Evolutionary conservation across 2,888 invertebrate genomes (phyloP), one percentile per base, ranked within the genome.

Genomic region (Catocala nupta): DNA sequence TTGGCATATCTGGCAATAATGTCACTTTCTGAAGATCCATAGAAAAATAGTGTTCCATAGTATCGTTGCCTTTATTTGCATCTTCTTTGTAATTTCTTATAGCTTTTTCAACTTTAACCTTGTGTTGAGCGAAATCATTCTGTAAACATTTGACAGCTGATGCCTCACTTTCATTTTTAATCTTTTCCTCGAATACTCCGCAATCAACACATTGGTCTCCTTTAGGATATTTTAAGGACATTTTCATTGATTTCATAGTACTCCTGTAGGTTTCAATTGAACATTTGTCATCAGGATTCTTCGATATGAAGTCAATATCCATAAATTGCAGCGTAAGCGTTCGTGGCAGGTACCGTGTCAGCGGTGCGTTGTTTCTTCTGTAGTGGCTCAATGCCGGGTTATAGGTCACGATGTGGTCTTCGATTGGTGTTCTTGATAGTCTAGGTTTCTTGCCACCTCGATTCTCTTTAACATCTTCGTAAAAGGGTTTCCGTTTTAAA

Each of bases 21-120:
- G 61, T 65, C 55, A 64, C 64, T 52, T 64, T 64, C 50, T 64
- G 63, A 49, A 64, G 63, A 64, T 64, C 63, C 59, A 64, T 64
- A 52, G 52, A 55, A 64, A 43, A 53, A 55, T 64, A 56, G 49
- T 55, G 54, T 53, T 48, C 58, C 42, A 48, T 53, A 63, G 52
- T 59, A 59, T 55, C 44, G 42, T 49, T 54, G 48, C 55, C 50
- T 51, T 36, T 36, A 5, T 50, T 50, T 25, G 50, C 59, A 59
- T 59, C 64, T 47, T 55, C 55, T 54, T 55, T 64, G 55, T 64
- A 64, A 16, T 64, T 51, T 64, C n/a, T 59, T 51, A 59, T 55
- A 55, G 55, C 59, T 59, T 59, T 64, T 59, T 55, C 52, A 55
- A 59, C 55, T 64, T 59, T 52, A 50, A 43, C 39, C 48, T 59